Percentiles rank a stretch among this genome's conserved stretches.
These are phyloP conservation scores for Drosophila borborema DNA, from an alignment of 2,888 invertebrate genomes.

Conservation along the genomic window DNA sequence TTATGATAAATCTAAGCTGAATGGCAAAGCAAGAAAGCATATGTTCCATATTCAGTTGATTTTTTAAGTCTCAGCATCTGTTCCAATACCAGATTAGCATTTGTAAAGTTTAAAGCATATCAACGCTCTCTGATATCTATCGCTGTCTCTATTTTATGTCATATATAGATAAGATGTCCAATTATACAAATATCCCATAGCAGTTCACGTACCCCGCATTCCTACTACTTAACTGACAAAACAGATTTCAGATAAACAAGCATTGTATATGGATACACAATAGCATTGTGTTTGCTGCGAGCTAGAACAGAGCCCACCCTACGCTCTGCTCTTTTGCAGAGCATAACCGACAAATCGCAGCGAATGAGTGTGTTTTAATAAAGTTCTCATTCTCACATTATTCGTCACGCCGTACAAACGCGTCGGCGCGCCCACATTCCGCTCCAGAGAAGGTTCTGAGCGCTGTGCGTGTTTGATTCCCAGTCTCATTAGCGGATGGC, in stretches of 20 bases:
- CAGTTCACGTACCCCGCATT: background rate
- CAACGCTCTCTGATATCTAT: background rate
- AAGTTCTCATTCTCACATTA: constrained; percentile 66
- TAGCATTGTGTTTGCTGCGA: constrained; percentile 1
- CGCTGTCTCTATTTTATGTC: background rate
- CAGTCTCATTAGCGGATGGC: constrained; percentile 57
- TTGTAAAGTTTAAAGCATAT: background rate
- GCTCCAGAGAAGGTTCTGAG: constrained; percentile 8
- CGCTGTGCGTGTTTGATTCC: constrained; percentile 37
- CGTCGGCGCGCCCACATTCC: constrained; percentile 66
- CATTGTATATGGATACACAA: background rate
- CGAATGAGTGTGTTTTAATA: constrained; percentile 47
- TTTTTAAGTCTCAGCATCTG: too few relatives aligned
- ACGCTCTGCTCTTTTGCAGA: constrained; percentile 15
- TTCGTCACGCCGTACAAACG: constrained; percentile 56
- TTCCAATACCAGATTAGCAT: too few relatives aligned
- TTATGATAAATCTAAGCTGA: background rate
- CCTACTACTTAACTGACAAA: background rate
- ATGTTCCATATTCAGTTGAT: background rate
- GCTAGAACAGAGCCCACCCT: background rate
- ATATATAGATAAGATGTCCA: background rate
- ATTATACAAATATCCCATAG: background rate
- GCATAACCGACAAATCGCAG: constrained; percentile 42
- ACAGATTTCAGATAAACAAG: constrained; percentile 5
- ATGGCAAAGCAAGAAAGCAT: background rate